Evolutionary conservation across 2,888 invertebrate genomes (phyloP), one percentile per base, ranked within the genome.

Genomic region (Tanaodytes sp.): DNA sequence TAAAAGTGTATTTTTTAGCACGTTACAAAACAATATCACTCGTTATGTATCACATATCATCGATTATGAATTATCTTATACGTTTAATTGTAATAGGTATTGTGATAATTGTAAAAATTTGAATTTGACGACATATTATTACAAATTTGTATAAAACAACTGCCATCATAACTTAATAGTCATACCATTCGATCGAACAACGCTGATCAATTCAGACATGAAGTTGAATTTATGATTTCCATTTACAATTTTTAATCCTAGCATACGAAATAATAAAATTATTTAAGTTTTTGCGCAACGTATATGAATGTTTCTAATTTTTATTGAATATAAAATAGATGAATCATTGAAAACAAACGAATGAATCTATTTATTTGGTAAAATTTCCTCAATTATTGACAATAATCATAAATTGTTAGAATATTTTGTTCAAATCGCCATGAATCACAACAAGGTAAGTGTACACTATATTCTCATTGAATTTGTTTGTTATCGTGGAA

Each of bases 1-100:
- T 55, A 61, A 42, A 48, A 48, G 37, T 67, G 62, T 57, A 67
- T 27, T 49, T 54, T 57, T 67, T 12, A 63, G 57, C 67, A 68
- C 63, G 62, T 68, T 63, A 46, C 58, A 62, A 54, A 54, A 37
- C 61, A 59, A 27, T 58, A 46, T 55, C 61, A 62, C n/a, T 48
- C 23, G 43, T 51, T 52, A 62, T 46, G 23, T 36, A 18, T 54
- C 27, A 6, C 9, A 6, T 23, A 36, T 57, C 58, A 58, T 63
- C 36, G 43, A 49, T 43, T 55, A 68, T 57, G 12, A 55, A 33
- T 52, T 27, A 5, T 58, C 30, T 15, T 42, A 16, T 15, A 45
- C 18, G 15, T 51, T 37, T 45, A 33, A n/a, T 6, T 58, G 30
- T 45, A 30, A 40, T 51, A 23, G 36, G 27, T 37, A 27, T 42